Evolutionary conservation across 2,888 invertebrate species (phyloP), one percentile per base, ranked within the genome.

Genomic region (Morpho helenor): DNA sequence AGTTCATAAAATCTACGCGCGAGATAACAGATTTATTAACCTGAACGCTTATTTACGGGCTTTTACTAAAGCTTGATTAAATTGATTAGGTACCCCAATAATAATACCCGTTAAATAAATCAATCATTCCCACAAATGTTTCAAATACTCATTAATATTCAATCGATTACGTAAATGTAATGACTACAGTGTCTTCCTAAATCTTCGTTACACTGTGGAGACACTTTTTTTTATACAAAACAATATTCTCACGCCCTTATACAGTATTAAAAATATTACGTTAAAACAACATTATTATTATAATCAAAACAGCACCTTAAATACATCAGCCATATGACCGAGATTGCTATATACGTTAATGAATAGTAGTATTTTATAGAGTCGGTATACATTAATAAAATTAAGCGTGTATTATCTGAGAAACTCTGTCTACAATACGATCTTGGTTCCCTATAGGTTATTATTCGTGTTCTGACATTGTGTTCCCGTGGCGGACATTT

Each of bases 401-500:
- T 69, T 68, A 66, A 66, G 67, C 54, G 52, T 59, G 66, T 66
- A 68, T 61, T 74, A 74, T 77, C 71, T 68, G 63, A 55, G 64
- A 61, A 65, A 63, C 63, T 61, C 59, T 65, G 72, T 68, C 57
- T 67, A 68, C 65, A 59, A 66, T 64, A 51, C 61, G 64, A 66
- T 57, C 60, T 62, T 58, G 62, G 64, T 64, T 57, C 58, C 42
- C 68, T 63, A 72, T 76, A n/a, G n/a, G n/a, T n/a, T n/a, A 72
- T 65, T 64, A 69, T 63, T 60, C 56, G 59, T 66, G 65, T 69
- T 68, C 68, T 63, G 64, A 68, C 62, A 66, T 68, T 63, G 60
- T 61, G 65, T 63, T 59, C 54, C n/a, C 59, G 56, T 47, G 59
- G 60, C 59, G 47, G 46, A 41, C 46, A 61, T 57, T 46, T 43